Conservation (phyloP, 2,113 vertebrate genomes). For the Oceanites oceanicus region DNA sequence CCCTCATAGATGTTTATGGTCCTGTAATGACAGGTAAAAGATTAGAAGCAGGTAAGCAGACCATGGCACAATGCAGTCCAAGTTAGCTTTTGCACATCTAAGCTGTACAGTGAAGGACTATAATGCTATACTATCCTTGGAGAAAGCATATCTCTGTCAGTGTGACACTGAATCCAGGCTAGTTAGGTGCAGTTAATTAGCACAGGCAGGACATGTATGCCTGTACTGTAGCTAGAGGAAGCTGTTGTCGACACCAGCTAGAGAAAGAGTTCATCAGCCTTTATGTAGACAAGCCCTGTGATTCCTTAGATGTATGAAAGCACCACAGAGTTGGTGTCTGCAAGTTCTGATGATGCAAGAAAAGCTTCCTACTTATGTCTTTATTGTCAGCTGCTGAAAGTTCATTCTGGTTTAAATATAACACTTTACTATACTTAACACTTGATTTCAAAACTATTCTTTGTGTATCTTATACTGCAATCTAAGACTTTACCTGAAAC, state of each 20-base stretch:
- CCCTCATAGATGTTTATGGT: background rate
- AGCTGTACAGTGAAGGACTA: background rate
- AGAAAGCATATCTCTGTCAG: background rate
- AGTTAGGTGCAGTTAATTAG: background rate
- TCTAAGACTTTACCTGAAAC: background rate
- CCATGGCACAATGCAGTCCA: background rate
- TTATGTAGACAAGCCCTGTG: background rate
- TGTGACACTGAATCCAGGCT: background rate
- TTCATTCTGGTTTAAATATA: background rate
- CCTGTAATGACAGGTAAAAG: background rate
- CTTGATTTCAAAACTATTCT: background rate
- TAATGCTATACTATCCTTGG: background rate
- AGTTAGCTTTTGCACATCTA: background rate
- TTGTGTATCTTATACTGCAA: background rate
- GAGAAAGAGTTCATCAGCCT: background rate
- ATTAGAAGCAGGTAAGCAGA: background rate
- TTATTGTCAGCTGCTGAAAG: background rate
- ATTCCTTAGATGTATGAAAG: background rate
- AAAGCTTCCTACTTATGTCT: background rate
- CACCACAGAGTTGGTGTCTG: background rate
- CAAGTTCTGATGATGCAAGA: background rate
- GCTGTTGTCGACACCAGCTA: rapidly evolving
- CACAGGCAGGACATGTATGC: background rate
- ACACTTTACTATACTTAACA: background rate
- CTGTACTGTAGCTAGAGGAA: background rate